These are phyloP conservation scores for Oceanites oceanicus DNA, from an alignment of 2,113 vertebrate genomes.

Conservation along the genomic window DNA sequence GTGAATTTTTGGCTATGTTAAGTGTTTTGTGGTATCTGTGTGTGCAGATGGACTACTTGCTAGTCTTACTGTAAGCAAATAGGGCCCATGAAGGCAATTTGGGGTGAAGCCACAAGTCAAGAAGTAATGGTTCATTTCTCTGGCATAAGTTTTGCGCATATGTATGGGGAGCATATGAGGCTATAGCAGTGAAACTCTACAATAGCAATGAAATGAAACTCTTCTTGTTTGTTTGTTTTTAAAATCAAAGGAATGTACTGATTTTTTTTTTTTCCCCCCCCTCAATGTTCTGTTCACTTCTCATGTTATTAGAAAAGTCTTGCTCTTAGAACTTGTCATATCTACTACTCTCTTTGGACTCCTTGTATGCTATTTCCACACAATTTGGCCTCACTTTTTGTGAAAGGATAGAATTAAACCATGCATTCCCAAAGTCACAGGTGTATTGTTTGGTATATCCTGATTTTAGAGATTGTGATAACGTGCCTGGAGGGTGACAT, in stretches of 20 bases:
- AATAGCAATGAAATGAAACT: not conserved
- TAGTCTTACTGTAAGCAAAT: not conserved
- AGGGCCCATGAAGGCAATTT: not conserved
- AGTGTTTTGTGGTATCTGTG: not conserved
- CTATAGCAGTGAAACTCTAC: not conserved
- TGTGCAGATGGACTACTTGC: not conserved
- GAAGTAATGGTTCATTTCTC: not conserved
- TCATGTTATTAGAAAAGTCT: not conserved
- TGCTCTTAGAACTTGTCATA: not conserved
- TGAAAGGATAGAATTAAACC: not conserved
- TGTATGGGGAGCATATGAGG: too few species aligned
- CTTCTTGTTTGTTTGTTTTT: not conserved
- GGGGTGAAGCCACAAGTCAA: not conserved
- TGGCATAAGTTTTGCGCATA: rapidly evolving
- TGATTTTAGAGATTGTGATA: not conserved
- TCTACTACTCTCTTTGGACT: not conserved
- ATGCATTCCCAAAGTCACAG: not conserved
- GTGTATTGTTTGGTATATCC: not conserved
- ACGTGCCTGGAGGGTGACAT: not conserved
- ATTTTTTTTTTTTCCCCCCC: not conserved
- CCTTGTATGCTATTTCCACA: not conserved
- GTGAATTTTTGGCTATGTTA: not conserved
- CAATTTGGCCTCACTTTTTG: not conserved
- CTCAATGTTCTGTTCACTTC: not conserved
- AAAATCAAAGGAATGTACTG: not conserved